Evolutionary conservation across 2,113 vertebrate genomes (phyloP), one percentile per base, ranked within the genome.

Genomic region (Zosterops lateralis): DNA sequence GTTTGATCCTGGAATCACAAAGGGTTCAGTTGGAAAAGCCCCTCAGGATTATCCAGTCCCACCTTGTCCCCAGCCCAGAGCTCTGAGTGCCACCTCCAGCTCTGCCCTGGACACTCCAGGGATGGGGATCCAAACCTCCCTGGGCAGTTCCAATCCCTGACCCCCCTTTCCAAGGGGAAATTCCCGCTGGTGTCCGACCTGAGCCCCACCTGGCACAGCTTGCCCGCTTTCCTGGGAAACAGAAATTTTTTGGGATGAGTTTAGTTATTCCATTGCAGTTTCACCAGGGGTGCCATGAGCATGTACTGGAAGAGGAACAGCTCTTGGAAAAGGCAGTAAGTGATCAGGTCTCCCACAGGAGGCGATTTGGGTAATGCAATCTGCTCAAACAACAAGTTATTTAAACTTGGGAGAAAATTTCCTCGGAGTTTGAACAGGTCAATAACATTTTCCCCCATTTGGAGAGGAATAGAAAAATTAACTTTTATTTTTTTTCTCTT

Each of bases 291-390:
- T 68, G 87, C 61, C 70, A 34, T 34, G 60, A 83, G 32, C 67
- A 31, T 21, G 58, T 10, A 15, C 28, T 82, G 71, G 50, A 65
- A 70, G 66, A 96, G 42, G 42, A 94, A 2, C 28, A 85, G 67
- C 78, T 94, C 85, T 85, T 17, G 17, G 14, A 10, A 45, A 73
- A 94, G 83, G 50, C 89, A 90, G 8, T 26, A 40, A 78, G 44
- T 20, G 80, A 95, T 83, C 66, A 34, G 17, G 50, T 73, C 66
- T 94, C 89, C 84, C 91, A 60, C 34, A 73, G 87, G 92, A 95
- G 70, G 51, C 26, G 83, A 83, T 83, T 66, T 88, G 80, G 38
- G 77, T 94, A 89, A 90, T 72, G 62, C 15, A 83, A 93, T 90
- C 84, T 76, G 29, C 64, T 93, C 71, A 87, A 70, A 87, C 82